phyloP scores from a whole-genome alignment of 2,888 invertebrate genomes.

The Lasioglossum malachurum region DNA sequence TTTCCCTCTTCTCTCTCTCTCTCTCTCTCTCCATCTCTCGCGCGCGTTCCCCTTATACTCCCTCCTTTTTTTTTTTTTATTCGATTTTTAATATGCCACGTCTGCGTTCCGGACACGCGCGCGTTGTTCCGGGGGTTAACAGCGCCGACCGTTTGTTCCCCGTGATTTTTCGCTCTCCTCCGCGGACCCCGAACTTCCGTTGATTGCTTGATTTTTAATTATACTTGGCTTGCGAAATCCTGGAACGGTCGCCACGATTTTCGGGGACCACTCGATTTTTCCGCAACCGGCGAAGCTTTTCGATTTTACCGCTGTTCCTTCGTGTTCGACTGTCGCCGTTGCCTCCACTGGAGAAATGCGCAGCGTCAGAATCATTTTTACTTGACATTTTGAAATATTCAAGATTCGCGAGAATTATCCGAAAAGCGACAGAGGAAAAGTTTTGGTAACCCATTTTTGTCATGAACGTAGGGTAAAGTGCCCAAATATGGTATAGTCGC shows the following conservation, averaged over 20 bases:
- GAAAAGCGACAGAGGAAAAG: no score
- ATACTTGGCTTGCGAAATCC: neutral
- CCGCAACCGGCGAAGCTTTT: neutral
- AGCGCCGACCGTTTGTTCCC: neutral
- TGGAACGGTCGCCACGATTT: neutral
- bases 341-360: neutral
- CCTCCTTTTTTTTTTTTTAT: neutral
- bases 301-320: neutral
- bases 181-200: slow-evolving; percentile 3
- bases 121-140: slow-evolving; percentile 3
- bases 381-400: neutral
- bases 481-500: no score
- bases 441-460: no score
- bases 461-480: no score
- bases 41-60: neutral
- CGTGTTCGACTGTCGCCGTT: neutral
- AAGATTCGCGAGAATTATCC: neutral
- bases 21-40: neutral
- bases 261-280: neutral
- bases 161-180: neutral
- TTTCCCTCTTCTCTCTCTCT: neutral
- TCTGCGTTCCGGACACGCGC: neutral
- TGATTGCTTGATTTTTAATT: slow-evolving; percentile 25
- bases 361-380: neutral
- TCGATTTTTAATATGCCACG: slow-evolving; percentile 15